Base-by-base conservation (phyloP, 92 coral and sea anemone species). In the Metridium senile region DNA sequence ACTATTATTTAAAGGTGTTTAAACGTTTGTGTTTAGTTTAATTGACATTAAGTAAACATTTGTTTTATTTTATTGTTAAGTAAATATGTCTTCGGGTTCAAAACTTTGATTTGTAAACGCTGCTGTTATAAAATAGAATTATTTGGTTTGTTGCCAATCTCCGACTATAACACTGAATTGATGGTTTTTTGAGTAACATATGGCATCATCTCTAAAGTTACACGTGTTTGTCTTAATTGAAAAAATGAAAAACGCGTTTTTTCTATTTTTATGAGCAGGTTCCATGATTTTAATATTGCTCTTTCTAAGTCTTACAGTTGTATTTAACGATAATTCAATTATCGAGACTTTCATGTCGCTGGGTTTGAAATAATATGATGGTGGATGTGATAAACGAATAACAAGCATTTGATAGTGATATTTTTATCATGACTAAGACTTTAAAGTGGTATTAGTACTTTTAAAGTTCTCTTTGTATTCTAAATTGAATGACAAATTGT, bases 361-460 rank as follows among this genome's bases (percentile, higher is more conserved):
- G 23, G 59, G 17, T 2, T 54, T 28, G 69, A 30, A 58, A 63
- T 63, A 63, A 63, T 29, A 26, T 18, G 69, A 63, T 63, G 29
- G 1, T 9, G 16, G 69, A 63, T 17, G 22, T 21, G 69, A 63
- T 63, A 63, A 63, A 26, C 66, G 22, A 59, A 59, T 30, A 63
- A 11, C 69, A 61, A 61, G 32, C 29, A 11, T 23, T 61, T 26
- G 45, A 63, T 28, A 63, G 21, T 28, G 69, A 28, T 63, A 63
- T 63, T 63, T 63, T 20, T 63, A 28, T 63, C 35, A 30, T 28
- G 27, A 2, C 31, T 3, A 54, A 54, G 59, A 9, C 3, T 20
- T 16, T 21, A 54, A 54, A 54, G 59, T 63, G 69, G 21, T 13
- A 63, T 63, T 63, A 63, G 45, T 63, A 63, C 43, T 63, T 63